A percentile compares a stretch with the other conserved stretches of the same genome.
Evolutionary conservation across 2,888 invertebrate species (phyloP).

Genomic region (Sarcophaga rosellei): DNA sequence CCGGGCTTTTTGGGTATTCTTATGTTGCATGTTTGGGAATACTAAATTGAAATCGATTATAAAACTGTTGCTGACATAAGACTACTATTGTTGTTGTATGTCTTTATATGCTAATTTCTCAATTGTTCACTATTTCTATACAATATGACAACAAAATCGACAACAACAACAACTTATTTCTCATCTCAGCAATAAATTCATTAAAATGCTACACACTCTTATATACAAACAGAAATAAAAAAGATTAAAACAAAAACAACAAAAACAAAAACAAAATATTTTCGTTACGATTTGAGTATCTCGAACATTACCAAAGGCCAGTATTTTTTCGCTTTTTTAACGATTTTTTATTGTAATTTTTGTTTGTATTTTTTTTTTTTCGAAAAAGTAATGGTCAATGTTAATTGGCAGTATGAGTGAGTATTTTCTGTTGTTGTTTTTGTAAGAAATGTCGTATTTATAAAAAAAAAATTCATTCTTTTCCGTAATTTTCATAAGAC

Average conservation of each 20-base stretch:
- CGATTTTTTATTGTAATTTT: neutral
- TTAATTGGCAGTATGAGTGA: constrained; percentile 40
- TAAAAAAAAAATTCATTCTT: constrained; percentile 38
- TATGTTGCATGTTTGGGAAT: no score
- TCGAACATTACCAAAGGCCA: neutral
- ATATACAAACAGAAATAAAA: neutral
- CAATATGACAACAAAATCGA: neutral
- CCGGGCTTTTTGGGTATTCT: no score
- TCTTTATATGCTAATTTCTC: constrained; percentile 45
- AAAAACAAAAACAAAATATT: neutral
- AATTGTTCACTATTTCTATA: neutral
- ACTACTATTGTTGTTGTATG: neutral
- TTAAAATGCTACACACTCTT: constrained; percentile 21
- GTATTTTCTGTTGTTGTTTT: neutral
- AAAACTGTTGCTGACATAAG: no score
- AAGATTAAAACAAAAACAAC: neutral
- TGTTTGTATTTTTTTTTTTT: neutral
- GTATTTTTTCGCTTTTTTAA: constrained; percentile 1
- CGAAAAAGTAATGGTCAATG: constrained; percentile 59
- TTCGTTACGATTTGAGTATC: constrained; percentile 2
- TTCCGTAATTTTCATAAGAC: constrained; percentile 48
- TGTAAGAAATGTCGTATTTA: constrained; percentile 38
- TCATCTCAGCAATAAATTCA: neutral
- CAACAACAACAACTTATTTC: constrained; percentile 14
- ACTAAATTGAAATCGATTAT: no score